A percentile compares a stretch with the other conserved stretches of the same genome.
Conservation (phyloP, 2,797 vertebrate species). For the Cephalopachus bancanus region DNA sequence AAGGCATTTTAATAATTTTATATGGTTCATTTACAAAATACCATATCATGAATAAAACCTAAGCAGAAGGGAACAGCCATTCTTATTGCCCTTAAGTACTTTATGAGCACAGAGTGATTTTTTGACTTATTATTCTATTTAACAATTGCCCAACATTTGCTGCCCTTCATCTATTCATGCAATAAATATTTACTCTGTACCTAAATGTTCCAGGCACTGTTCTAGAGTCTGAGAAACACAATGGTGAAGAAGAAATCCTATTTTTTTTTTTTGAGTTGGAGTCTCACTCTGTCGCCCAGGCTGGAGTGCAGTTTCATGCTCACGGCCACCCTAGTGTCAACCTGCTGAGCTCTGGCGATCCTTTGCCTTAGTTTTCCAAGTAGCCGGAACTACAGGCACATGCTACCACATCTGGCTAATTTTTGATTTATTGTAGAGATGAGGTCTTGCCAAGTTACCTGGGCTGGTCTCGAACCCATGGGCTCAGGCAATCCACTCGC, state of each 20-base stretch:
- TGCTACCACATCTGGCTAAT: too few relatives aligned
- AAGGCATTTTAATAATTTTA: constrained; percentile 30
- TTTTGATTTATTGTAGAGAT: too few relatives aligned
- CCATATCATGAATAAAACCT: background rate
- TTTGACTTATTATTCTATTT: background rate
- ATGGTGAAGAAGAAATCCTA: background rate
- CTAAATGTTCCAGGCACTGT: background rate
- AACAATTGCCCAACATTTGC: background rate
- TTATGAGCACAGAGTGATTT: background rate
- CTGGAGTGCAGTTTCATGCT: too few relatives aligned
- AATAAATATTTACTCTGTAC: background rate
- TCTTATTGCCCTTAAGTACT: background rate
- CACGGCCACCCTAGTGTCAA: too few relatives aligned
- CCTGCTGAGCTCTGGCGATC: too few relatives aligned
- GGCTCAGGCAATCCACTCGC: too few relatives aligned
- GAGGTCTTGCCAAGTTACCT: too few relatives aligned
- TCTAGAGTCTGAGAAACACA: background rate
- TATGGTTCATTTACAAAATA: background rate
- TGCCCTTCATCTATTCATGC: background rate
- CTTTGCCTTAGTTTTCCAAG: too few relatives aligned
- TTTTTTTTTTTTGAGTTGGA: background rate
- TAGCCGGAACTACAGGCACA: too few relatives aligned
- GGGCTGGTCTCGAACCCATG: too few relatives aligned
- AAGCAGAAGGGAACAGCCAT: background rate
- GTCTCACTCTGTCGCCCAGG: too few relatives aligned